Evolutionary conservation across 2,888 invertebrate species (phyloP).

Genomic region (Cordylochernes scorpioides): DNA sequence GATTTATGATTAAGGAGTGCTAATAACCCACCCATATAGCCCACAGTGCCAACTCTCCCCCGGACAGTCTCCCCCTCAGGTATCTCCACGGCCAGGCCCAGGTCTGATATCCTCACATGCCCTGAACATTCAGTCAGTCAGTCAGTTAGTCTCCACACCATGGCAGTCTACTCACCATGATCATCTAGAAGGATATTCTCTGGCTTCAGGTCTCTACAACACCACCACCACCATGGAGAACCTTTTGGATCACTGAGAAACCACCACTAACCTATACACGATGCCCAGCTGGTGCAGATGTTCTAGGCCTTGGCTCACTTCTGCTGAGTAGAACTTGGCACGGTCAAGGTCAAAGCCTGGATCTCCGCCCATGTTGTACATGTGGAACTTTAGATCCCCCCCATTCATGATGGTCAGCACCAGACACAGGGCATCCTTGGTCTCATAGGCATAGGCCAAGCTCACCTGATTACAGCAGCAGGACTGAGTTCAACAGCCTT

Average conservation of each 20-base stretch:
- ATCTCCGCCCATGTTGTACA: slow-evolving; percentile 93
- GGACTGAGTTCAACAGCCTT: too few relatives aligned
- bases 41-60: slow-evolving; percentile 92
- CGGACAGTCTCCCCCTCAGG: slow-evolving; percentile 87
- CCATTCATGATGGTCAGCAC: slow-evolving; percentile 99
- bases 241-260: too few relatives aligned
- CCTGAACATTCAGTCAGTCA: too few relatives aligned
- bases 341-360: slow-evolving; percentile 69
- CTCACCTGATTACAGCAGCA: too few relatives aligned
- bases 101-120: slow-evolving; percentile 92
- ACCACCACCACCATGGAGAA: slow-evolving; percentile 1
- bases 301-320: slow-evolving; percentile 69
- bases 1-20: not conserved
- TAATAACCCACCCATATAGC: slow-evolving; percentile 72
- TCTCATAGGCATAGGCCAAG: slow-evolving; percentile 95
- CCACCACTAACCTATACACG: slow-evolving; percentile 36
- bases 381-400: slow-evolving; percentile 95
- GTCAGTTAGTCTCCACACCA: too few relatives aligned
- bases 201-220: slow-evolving; percentile 64
- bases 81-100: slow-evolving; percentile 91
- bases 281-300: slow-evolving; percentile 76
- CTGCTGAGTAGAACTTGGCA: slow-evolving; percentile 83
- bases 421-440: slow-evolving; percentile 91
- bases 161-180: slow-evolving; percentile 43
- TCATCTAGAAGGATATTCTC: slow-evolving; percentile 96